Evolutionary conservation across 2,113 vertebrate species (phyloP).

Genomic region (Himantopus leucocephalus): DNA sequence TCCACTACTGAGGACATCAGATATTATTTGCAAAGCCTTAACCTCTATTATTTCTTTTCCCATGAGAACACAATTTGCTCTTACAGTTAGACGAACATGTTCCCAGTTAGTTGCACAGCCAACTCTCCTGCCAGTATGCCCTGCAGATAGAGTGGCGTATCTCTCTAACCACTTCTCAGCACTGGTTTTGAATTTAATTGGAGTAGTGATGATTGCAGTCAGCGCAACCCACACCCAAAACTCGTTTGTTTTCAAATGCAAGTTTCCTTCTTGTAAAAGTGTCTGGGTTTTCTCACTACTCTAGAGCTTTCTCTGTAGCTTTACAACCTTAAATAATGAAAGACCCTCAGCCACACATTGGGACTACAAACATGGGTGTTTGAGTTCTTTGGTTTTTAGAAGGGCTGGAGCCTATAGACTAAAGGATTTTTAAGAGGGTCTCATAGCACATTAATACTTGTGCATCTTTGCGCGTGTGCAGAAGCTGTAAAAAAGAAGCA

Average conservation of each 20-base stretch:
- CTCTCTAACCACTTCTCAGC: background rate
- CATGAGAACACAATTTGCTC: background rate
- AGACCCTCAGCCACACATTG: background rate
- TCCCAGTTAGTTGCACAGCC: background rate
- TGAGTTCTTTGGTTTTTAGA: background rate
- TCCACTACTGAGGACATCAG: background rate
- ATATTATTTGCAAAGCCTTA: background rate
- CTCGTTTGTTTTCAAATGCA: background rate
- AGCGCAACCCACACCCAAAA: background rate
- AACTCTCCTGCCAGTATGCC: background rate
- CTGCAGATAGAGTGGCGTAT: background rate
- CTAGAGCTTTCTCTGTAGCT: background rate
- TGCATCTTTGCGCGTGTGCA: background rate
- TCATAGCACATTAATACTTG: background rate
- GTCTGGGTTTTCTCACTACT: background rate
- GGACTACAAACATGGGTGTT: background rate
- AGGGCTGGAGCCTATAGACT: background rate
- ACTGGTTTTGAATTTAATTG: background rate
- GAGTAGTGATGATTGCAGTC: background rate
- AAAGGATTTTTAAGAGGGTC: background rate
- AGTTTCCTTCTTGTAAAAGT: background rate
- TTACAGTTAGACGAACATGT: accelerated
- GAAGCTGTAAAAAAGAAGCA: background rate
- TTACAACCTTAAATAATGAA: background rate
- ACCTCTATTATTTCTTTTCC: background rate